These are phyloP conservation scores for Ariopsis seemanni DNA, from an alignment of 2,113 vertebrate genomes.

Conservation along the genomic window DNA sequence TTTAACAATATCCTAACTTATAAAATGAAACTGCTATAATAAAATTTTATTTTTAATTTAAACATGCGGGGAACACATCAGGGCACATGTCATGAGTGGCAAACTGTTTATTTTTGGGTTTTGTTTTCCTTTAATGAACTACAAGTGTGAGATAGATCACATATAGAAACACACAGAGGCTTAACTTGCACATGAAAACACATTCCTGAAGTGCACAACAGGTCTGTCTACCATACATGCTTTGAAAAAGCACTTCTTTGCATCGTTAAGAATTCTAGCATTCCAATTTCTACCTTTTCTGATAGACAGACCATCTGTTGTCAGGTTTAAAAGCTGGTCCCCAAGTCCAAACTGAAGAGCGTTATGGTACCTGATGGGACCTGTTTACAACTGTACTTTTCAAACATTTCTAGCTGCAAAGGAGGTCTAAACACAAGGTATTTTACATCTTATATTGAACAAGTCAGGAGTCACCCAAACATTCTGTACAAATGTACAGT, in stretches of 20 bases:
- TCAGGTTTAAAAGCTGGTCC: neutral
- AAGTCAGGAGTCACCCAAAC: neutral
- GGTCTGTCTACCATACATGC: neutral
- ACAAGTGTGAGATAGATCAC: too few species aligned
- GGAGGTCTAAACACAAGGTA: neutral
- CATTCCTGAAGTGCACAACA: neutral
- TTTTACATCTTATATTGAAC: neutral
- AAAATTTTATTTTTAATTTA: too few species aligned
- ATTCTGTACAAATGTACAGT: neutral
- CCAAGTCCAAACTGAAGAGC: neutral
- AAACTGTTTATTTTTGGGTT: too few species aligned
- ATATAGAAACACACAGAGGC: too few species aligned
- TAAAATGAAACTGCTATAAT: too few species aligned
- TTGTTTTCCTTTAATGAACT: too few species aligned
- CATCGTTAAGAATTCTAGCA: neutral
- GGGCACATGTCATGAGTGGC: too few species aligned
- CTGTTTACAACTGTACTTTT: neutral
- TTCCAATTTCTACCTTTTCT: neutral
- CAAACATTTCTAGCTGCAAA: neutral
- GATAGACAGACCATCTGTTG: neutral
- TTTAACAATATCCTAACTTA: too few species aligned
- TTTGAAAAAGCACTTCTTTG: neutral
- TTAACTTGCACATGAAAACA: neutral
- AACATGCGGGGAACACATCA: too few species aligned
- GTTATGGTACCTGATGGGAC: neutral